Conservation (phyloP, 2,113 vertebrate genomes). For the Mirounga angustirostris region DNA sequence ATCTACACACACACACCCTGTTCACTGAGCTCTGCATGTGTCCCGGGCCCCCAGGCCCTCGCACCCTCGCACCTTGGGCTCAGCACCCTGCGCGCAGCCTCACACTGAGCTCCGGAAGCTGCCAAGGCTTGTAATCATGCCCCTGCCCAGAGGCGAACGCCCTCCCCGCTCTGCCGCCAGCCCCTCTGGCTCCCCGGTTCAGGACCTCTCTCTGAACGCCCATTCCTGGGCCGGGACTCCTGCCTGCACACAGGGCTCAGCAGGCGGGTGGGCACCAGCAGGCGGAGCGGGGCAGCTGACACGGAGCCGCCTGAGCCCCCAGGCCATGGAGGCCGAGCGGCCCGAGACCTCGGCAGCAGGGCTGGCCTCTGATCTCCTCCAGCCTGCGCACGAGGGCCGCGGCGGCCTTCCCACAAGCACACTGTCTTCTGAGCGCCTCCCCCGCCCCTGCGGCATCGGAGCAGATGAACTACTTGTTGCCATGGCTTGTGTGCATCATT, state of each 20-base stretch:
- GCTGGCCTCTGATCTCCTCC: background rate
- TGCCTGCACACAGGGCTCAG: background rate
- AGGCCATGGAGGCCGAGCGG: background rate
- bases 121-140: too few species aligned
- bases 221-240: background rate
- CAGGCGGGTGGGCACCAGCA: too few species aligned
- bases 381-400: background rate
- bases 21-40: too few species aligned
- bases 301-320: too few species aligned
- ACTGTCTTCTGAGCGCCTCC: rapidly evolving
- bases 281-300: background rate
- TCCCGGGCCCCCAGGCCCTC: too few species aligned
- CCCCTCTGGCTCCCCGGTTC: background rate
- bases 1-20: too few species aligned
- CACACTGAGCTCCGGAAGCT: too few species aligned
- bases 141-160: too few species aligned
- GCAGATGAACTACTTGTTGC: rapidly evolving
- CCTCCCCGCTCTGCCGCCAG: too few species aligned
- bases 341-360: background rate
- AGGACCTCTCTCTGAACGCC: background rate
- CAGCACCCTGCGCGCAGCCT: too few species aligned
- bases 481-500: rapidly evolving
- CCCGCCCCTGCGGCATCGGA: rapidly evolving
- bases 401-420: rapidly evolving
- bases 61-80: too few species aligned